phyloP scores from a whole-genome alignment of 1,140 invertebrate species.

The Bombyx mandarina region DNA sequence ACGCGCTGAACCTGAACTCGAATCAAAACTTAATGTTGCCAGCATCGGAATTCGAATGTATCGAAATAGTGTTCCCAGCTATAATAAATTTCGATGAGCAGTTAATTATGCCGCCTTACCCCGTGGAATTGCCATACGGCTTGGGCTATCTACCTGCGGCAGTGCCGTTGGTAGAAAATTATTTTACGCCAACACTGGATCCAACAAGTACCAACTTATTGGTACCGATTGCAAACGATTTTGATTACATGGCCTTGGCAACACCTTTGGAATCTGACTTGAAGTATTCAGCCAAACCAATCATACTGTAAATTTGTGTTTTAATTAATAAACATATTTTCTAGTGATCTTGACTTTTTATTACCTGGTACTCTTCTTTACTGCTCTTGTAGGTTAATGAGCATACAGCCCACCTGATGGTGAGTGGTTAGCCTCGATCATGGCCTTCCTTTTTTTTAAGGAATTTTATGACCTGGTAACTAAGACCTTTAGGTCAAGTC shows the following conservation, averaged over 20 bases:
- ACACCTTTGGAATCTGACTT: conserved; percentile 14
- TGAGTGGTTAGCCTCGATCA: no score
- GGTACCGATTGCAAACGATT: conserved; percentile 12
- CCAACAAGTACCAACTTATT: conserved; percentile 3
- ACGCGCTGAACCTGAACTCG: no score
- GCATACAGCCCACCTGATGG: no score
- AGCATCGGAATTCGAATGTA: no score
- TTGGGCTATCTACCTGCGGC: conserved; percentile 16
- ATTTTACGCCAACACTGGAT: conserved; percentile 8
- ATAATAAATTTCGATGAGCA: neutral
- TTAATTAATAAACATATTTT: neutral
- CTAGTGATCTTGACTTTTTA: no score
- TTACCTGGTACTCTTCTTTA: no score
- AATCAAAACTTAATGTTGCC: no score
- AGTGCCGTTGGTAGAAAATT: conserved; percentile 12
- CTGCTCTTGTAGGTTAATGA: no score
- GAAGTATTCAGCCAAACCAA: conserved; percentile 12
- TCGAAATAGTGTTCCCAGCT: no score
- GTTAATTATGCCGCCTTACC: conserved; percentile 15
- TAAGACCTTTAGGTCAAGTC: no score
- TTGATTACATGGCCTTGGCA: conserved; percentile 12
- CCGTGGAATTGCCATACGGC: conserved; percentile 15
- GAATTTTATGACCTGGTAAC: no score
- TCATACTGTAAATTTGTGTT: conserved; percentile 15
- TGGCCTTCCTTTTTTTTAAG: no score